Conservation (phyloP, 2,113 vertebrate species). For the Gobio gobio region DNA sequence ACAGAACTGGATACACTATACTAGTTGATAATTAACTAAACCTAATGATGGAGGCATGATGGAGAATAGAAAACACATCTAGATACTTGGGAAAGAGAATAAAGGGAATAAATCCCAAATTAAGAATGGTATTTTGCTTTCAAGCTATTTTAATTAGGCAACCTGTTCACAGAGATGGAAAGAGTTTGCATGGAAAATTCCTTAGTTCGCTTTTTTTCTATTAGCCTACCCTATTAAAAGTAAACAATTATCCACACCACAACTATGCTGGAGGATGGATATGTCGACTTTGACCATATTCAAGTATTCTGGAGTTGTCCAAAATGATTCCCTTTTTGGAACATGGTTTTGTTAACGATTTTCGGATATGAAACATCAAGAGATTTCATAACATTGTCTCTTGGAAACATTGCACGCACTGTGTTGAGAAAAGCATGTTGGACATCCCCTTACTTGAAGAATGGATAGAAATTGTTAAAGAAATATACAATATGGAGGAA, state of each 20-base stretch:
- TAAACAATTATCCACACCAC: not conserved
- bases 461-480: too few relatives aligned
- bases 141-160: not conserved
- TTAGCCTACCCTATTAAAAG: not conserved
- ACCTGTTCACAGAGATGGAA: not conserved
- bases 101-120: not conserved
- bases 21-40: not conserved
- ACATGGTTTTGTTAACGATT: not conserved
- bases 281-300: not conserved
- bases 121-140: not conserved
- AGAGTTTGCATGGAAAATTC: constrained; percentile 3
- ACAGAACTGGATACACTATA: not conserved
- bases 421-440: not conserved
- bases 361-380: not conserved
- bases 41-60: not conserved
- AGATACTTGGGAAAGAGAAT: not conserved
- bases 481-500: not conserved
- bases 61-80: not conserved
- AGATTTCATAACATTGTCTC: not conserved
- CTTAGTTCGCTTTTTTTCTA: not conserved
- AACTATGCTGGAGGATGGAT: not conserved
- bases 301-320: too few relatives aligned
- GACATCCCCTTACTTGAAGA: too few relatives aligned
- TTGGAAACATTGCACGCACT: not conserved
- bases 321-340: not conserved